Evolutionary conservation across 1,140 invertebrate species (phyloP), one percentile per base, ranked within the genome.

Genomic region (Brachionus paranguensis): DNA sequence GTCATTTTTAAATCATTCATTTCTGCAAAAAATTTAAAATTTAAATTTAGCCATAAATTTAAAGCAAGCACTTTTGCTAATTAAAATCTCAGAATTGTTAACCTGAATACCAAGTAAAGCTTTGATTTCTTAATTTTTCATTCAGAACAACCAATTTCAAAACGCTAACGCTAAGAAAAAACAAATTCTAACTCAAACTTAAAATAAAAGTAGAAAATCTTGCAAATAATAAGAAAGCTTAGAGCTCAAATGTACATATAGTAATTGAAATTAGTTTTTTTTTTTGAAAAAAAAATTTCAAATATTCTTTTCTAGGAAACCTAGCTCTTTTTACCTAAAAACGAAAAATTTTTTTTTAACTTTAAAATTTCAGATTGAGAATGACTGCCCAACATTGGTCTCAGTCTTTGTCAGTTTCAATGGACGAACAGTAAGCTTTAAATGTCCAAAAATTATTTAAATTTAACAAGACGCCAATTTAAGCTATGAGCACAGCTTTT

Each of bases 401-500:
- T 37, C 72, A 76, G 72, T 76, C 72, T 76, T 76, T 76, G 20
- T 76, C 72, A 76, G 45, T 76, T 76, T 76, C 72, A 27, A 76
- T 76, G 20, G 43, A 76, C 43, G 72, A 76, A 47, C 43, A 76
- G 72, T 76, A 50, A 76, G 70, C 10, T 43, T 43, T 68, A 43
- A 43, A 17, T 4, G 1, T 20, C 17, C 6, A 20, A 72, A 72
- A 47, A 41, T 20, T 24, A 12, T 6, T 20, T 45, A 20, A 7
- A 41, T 43, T 74, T 29, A 45, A 11, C 29, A 33, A 3, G 29
- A 33, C 33, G 7, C 4, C 33, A 68, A 68, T 24, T 27, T 12
- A 79, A 79, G 78, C 37, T 81, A 81, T 68, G 78, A 81, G 20
- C 78, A 81, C 53, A 81, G 78, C 27, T 64, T 81, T 81, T 20